Conservation (phyloP, 2,888 invertebrate genomes). For the Aelia acuminata region DNA sequence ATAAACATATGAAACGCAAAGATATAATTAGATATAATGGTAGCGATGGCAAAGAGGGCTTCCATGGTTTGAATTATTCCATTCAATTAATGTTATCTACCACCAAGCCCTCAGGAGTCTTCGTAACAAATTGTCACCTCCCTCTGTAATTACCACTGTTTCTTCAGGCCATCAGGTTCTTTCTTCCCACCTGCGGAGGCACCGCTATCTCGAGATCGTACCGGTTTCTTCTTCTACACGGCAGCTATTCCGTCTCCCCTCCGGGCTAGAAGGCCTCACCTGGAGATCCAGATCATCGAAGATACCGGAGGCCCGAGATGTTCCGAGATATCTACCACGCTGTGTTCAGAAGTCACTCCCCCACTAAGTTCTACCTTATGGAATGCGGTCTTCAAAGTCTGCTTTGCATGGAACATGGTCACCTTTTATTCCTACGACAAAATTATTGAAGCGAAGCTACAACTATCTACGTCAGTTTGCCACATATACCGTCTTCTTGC, state of each 20-base stretch:
- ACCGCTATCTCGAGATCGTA: conserved; percentile 17
- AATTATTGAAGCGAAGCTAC: no score
- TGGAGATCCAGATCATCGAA: neutral
- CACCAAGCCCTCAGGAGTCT: neutral
- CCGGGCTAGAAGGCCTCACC: neutral
- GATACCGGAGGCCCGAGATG: neutral
- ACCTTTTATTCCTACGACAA: no score
- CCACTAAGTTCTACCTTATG: neutral
- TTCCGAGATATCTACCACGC: neutral
- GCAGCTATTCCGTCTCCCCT: neutral
- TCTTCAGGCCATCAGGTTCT: conserved; percentile 11
- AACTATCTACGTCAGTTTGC: no score
- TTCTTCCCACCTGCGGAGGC: conserved; percentile 18
- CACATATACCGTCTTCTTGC: no score
- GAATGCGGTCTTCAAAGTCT: conserved; percentile 3
- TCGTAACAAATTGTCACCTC: conserved; percentile 51
- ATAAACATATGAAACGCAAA: neutral
- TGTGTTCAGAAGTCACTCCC: neutral
- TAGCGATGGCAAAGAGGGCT: neutral
- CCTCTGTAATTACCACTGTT: conserved; percentile 43
- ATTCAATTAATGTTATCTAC: neutral
- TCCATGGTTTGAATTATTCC: neutral
- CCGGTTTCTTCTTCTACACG: conserved; percentile 34
- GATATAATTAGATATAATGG: neutral
- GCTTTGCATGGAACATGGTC: neutral